Evolutionary conservation across 37 sponge, comb jelly and placozoan genomes (phyloP).

Genomic region (Aphrocallistes beatrix): DNA sequence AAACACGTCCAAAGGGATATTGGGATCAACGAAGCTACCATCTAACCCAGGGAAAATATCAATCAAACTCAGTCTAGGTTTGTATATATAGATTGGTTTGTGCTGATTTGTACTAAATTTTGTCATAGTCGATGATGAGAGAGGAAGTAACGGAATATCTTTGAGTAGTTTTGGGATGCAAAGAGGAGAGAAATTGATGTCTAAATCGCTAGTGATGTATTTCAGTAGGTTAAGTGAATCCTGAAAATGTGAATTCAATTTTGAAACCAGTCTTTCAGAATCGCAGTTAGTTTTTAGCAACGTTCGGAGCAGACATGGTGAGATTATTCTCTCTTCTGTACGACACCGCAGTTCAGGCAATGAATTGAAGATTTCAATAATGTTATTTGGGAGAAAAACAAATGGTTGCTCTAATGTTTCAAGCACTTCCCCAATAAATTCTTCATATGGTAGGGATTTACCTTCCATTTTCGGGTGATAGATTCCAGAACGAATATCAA

Average conservation of each 20-base stretch:
- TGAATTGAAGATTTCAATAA: background rate
- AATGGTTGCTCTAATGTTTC: background rate
- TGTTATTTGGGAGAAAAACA: background rate
- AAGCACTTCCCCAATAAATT: background rate
- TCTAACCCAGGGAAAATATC: background rate
- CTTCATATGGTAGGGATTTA: background rate
- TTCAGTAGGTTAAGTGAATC: background rate
- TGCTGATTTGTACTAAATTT: background rate
- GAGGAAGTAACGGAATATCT: background rate
- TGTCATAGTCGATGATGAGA: background rate
- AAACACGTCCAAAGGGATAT: background rate
- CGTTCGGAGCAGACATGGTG: background rate
- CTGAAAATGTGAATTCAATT: too few relatives aligned
- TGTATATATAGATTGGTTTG: background rate
- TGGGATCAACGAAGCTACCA: background rate
- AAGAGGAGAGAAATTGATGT: background rate
- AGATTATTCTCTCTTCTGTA: background rate
- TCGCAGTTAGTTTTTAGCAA: background rate
- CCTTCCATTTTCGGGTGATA: background rate
- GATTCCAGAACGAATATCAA: background rate
- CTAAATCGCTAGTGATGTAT: background rate
- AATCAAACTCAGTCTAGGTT: background rate
- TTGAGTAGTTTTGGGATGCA: background rate
- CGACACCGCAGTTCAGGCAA: background rate
- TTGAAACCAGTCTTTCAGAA: background rate